Percentiles rank a stretch among this genome's conserved stretches.
Conservation (phyloP, 2,113 vertebrate species). For the Oryzias woworae region DNA sequence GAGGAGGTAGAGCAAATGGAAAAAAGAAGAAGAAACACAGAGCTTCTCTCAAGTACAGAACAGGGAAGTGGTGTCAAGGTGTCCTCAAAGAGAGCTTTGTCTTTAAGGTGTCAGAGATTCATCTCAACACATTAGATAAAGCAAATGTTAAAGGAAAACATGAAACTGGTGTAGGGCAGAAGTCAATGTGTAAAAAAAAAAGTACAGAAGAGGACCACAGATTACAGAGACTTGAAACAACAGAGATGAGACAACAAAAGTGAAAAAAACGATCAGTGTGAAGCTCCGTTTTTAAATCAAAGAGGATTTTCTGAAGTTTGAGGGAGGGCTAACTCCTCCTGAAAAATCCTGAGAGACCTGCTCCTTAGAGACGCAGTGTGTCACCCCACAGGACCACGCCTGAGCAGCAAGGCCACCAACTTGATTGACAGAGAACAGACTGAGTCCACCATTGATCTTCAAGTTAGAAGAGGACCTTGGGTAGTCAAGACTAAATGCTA, state of each 20-base stretch:
- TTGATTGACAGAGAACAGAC: slow-evolving; percentile 69
- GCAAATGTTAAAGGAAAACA: not conserved
- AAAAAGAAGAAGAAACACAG: slow-evolving; percentile 18
- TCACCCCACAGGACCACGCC: slow-evolving; percentile 32
- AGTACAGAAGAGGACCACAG: not conserved
- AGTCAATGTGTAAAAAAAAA: too few relatives aligned
- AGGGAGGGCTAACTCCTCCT: slow-evolving; percentile 27
- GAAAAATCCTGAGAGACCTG: slow-evolving; percentile 35
- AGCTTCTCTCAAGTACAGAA: slow-evolving; percentile 6
- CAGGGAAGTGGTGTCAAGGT: slow-evolving; percentile 44
- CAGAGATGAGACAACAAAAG: not conserved
- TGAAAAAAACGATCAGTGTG: not conserved
- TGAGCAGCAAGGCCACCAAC: slow-evolving; percentile 36
- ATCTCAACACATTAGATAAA: slow-evolving; percentile 28
- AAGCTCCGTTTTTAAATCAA: not conserved
- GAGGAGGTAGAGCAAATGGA: slow-evolving; percentile 16
- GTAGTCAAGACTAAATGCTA: slow-evolving; percentile 65
- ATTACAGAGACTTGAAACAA: too few relatives aligned
- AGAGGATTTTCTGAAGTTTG: slow-evolving; percentile 6
- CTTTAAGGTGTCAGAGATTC: slow-evolving; percentile 31
- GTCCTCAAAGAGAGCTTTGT: slow-evolving; percentile 59
- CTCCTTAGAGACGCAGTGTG: slow-evolving; percentile 41
- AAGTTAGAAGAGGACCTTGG: slow-evolving; percentile 57
- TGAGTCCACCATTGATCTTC: slow-evolving; percentile 61
- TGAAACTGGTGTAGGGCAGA: not conserved